These are phyloP conservation scores for Lepidothrix coronata DNA, from an alignment of 2,113 vertebrate genomes.

Conservation along the genomic window DNA sequence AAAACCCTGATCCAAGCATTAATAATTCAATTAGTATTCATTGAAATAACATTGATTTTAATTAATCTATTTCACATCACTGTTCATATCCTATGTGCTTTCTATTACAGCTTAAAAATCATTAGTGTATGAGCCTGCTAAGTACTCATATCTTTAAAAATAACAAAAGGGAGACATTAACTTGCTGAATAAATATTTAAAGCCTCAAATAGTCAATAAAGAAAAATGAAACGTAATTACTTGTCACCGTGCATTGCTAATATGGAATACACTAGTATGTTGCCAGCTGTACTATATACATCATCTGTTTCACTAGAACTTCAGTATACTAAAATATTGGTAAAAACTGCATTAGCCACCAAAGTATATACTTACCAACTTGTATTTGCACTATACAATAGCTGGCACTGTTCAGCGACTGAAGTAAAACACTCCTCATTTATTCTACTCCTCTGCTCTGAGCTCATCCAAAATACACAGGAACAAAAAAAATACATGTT, in stretches of 20 bases:
- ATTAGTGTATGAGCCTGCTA: slow-evolving; percentile 38
- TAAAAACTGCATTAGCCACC: background rate
- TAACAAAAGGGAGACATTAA: slow-evolving; percentile 30
- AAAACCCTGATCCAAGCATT: slow-evolving; percentile 71
- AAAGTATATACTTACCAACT: background rate
- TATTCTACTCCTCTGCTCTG: background rate
- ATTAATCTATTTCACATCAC: slow-evolving; percentile 71
- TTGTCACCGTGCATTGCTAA: background rate
- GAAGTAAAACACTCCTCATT: slow-evolving; percentile 21
- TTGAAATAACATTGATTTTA: slow-evolving; percentile 73
- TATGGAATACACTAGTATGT: background rate
- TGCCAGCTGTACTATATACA: background rate
- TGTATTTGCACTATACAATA: background rate
- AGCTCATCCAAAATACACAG: slow-evolving; percentile 12
- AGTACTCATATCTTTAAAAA: slow-evolving; percentile 43
- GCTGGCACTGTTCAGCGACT: background rate
- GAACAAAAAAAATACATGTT: background rate
- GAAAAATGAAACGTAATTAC: slow-evolving; percentile 21
- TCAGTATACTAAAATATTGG: slow-evolving; percentile 4
- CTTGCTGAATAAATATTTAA: slow-evolving; percentile 41
- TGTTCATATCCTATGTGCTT: slow-evolving; percentile 50
- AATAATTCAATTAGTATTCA: slow-evolving; percentile 74
- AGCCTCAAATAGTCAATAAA: slow-evolving; percentile 24
- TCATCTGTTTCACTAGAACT: background rate
- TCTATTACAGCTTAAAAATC: slow-evolving; percentile 52